Conservation (phyloP, 2,797 vertebrate species). For the Carcharodon carcharias region DNA sequence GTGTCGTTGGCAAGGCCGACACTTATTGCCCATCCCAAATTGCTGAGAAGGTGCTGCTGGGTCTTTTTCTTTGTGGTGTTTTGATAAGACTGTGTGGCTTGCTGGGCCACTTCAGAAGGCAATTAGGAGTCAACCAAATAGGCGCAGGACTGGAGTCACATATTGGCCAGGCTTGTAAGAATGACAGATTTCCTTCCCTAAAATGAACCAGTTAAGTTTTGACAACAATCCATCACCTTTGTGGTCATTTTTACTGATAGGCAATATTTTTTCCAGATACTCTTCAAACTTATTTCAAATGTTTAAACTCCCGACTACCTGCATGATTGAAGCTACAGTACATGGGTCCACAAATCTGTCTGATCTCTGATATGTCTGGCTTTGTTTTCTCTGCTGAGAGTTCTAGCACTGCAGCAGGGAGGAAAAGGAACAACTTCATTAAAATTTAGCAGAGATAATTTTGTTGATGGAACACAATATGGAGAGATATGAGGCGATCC, state of each 20-base stretch:
- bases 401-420: background rate
- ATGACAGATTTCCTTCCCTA: background rate
- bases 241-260: background rate
- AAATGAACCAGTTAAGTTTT: background rate
- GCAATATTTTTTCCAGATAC: background rate
- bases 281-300: background rate
- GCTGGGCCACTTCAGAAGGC: background rate
- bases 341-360: background rate
- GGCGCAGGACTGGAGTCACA: background rate
- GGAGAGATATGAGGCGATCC: too few relatives aligned
- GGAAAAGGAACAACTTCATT: background rate
- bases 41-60: background rate
- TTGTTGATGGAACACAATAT: too few relatives aligned
- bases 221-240: background rate
- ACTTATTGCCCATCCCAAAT: background rate
- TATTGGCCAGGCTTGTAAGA: background rate
- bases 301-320: background rate
- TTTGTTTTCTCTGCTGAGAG: background rate
- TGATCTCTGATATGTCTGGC: background rate
- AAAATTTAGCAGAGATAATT: background rate
- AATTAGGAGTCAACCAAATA: background rate
- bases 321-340: background rate
- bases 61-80: background rate
- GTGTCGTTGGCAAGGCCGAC: background rate
- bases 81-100: background rate